phyloP scores from a whole-genome alignment of 2,888 invertebrate species.

The Folsomia manolachei region DNA sequence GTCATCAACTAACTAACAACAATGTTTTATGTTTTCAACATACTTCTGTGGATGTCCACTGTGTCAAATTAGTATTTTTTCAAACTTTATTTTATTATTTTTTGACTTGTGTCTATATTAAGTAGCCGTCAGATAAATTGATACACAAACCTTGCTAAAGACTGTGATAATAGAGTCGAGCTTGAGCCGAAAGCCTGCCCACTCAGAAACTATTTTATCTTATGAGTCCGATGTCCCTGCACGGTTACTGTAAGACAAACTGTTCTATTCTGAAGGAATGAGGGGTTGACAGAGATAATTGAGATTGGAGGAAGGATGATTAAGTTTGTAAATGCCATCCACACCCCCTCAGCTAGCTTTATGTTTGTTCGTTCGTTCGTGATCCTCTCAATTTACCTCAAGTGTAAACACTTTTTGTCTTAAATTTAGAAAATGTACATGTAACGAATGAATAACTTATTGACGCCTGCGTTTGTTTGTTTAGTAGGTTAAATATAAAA shows the following conservation, averaged over 20 bases:
- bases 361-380: neutral
- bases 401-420: neutral
- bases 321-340: neutral
- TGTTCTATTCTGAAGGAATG: too few species aligned
- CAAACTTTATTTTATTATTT: neutral
- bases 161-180: slow-evolving; percentile 49
- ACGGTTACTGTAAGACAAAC: neutral
- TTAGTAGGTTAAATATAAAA: neutral
- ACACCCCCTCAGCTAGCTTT: neutral
- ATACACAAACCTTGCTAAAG: slow-evolving; percentile 26
- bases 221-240: neutral
- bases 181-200: slow-evolving; percentile 43
- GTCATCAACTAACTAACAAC: too few species aligned
- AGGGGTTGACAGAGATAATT: too few species aligned
- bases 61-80: neutral
- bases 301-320: too few species aligned
- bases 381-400: neutral
- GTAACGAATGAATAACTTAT: neutral
- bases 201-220: slow-evolving; percentile 42
- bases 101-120: neutral
- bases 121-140: neutral
- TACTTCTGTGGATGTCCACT: neutral
- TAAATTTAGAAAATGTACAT: neutral
- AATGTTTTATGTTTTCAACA: too few species aligned
- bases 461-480: neutral